Base-by-base conservation (phyloP, 2,888 invertebrate species). In the Lepas anatifera region DNA sequence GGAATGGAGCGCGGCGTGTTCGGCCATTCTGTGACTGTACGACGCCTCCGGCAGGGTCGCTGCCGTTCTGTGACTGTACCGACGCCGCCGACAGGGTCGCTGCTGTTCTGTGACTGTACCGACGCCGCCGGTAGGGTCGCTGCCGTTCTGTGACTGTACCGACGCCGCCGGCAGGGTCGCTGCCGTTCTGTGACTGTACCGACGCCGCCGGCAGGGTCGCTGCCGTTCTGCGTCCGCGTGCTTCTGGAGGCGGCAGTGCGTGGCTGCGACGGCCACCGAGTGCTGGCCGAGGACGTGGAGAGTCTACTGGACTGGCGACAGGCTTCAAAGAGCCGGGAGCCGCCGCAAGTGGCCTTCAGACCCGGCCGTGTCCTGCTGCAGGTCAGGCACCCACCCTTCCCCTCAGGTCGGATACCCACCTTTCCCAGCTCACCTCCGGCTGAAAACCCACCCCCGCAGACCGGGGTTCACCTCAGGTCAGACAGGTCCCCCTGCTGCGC, bases 131-230 rank as follows among this genome's bases (percentile, higher is more conserved):
- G 39, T 39, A 16, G 41, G 10, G 41, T 41, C 16, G 41, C 16
- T 2, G 1, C 16, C 11, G 2, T 41, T 10, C 90, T 72, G 90
- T 88, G 73, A 92, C 88, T 77, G 88, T 88, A 78, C 90, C 89
- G 76, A 93, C 83, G 81, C 90, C 89, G 70, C 90, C 86, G 78
- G 90, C 89, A 77, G 88, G 88, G 77, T 84, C 86, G 76, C 87
- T 81, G 29, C 85, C 86, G 50, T 50, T 7, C 13, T n/a, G 13
- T 27, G 25, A 27, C 32, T 18, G 58, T 18, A 22, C 6, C 32
- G 25, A 25, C 3, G 11, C 0, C 2, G 67, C 68, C 72, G 41
- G 18, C 58, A 58, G 58, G 18, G 1, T 4, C 10, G 67, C 68
- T 72, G 41, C 72, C 72, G 22, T 72, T 68, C 52, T 72, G 70